Conservation (phyloP, 2,888 invertebrate genomes). For the Prenolepis imparis region DNA sequence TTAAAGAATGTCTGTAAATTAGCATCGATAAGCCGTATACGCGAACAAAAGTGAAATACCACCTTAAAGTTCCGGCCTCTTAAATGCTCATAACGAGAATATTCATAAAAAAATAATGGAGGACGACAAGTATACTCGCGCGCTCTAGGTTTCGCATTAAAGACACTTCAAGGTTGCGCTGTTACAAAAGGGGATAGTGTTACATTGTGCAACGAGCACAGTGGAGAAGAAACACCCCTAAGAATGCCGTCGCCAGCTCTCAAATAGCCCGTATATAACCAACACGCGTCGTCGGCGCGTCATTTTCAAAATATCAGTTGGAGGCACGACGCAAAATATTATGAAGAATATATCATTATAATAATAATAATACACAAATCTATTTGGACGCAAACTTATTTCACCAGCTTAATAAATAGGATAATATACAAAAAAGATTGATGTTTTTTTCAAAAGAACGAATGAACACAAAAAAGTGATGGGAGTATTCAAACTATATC, state of each 20-base stretch:
- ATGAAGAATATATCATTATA: constrained; percentile 30
- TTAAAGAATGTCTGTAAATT: not conserved
- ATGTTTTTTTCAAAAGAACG: too few species aligned
- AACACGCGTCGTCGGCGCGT: constrained; percentile 71
- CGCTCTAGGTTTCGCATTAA: constrained; percentile 82
- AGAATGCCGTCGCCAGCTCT: constrained; percentile 79
- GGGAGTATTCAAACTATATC: not conserved
- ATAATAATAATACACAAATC: not conserved
- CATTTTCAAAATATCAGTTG: constrained; percentile 84
- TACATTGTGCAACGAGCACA: constrained; percentile 86
- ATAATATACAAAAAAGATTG: not conserved
- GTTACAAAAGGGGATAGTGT: constrained; percentile 82
- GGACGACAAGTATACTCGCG: constrained; percentile 56
- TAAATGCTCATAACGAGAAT: constrained; percentile 76
- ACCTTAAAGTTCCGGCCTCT: constrained; percentile 54
- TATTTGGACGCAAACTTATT: not conserved
- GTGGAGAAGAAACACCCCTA: constrained; percentile 84
- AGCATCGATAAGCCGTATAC: not conserved
- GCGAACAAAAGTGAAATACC: constrained; percentile 26
- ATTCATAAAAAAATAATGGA: constrained; percentile 82
- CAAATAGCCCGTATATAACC: constrained; percentile 85
- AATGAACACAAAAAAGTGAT: too few species aligned
- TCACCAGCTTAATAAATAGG: not conserved
- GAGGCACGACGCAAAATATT: constrained; percentile 27
- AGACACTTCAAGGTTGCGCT: constrained; percentile 78